Percentiles rank a stretch among this genome's conserved stretches.
Evolutionary conservation across 2,113 vertebrate species (phyloP).

Genomic region (Eudorcas thomsonii): DNA sequence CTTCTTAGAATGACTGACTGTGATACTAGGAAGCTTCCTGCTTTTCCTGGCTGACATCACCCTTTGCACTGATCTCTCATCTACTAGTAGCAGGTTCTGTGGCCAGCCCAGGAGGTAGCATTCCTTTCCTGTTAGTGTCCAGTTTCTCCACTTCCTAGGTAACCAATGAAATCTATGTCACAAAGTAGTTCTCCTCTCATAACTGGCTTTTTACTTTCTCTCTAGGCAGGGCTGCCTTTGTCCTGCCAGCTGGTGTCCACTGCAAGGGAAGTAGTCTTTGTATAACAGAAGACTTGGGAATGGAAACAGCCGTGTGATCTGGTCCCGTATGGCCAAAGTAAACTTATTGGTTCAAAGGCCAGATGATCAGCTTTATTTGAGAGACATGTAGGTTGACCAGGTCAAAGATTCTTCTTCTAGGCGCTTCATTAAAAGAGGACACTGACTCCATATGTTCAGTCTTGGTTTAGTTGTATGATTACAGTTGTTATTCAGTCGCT

Average conservation of each 20-base stretch:
- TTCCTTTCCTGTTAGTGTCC: neutral
- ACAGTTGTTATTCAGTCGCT: neutral
- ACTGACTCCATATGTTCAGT: neutral
- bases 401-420: neutral
- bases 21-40: neutral
- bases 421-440: neutral
- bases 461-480: neutral
- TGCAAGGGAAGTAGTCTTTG: neutral
- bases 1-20: neutral
- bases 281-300: neutral
- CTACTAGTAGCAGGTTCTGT: neutral
- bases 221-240: neutral
- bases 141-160: neutral
- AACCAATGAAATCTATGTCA: neutral
- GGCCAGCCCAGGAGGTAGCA: neutral
- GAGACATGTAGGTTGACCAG: neutral
- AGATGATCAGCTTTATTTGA: constrained; percentile 15
- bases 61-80: constrained; percentile 17
- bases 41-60: neutral
- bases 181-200: neutral
- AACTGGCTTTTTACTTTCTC: neutral
- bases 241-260: neutral
- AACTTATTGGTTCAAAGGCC: neutral
- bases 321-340: neutral
- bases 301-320: neutral